phyloP scores from a whole-genome alignment of 2,888 invertebrate species.

The Glaucopsyche alexis region DNA sequence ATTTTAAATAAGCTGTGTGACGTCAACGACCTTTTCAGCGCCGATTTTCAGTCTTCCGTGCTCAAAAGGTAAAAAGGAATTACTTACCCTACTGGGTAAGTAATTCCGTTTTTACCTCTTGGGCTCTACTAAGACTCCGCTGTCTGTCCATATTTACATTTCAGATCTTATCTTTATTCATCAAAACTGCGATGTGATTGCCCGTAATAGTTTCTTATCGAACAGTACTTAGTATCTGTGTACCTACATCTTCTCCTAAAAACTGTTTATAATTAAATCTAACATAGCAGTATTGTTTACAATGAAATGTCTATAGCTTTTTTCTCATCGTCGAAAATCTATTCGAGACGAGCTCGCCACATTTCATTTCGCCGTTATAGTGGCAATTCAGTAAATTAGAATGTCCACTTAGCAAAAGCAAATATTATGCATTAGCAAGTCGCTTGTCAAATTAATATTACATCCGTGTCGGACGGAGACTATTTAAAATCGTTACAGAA shows the following conservation, averaged over 20 bases:
- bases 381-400: neutral
- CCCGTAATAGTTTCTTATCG: neutral
- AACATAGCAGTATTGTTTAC: conserved; percentile 20
- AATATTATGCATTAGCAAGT: conserved; percentile 17
- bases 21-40: too few species aligned
- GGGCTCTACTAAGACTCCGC: too few species aligned
- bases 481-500: conserved; percentile 15
- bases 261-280: neutral
- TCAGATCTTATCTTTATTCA: neutral
- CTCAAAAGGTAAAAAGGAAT: too few species aligned
- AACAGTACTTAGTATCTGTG: neutral
- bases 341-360: conserved; percentile 7
- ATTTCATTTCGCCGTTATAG: conserved; percentile 10
- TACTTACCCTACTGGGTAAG: too few species aligned
- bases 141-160: too few species aligned
- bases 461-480: conserved; percentile 21
- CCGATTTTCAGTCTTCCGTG: too few species aligned
- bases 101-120: too few species aligned
- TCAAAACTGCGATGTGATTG: neutral
- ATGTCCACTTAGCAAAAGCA: conserved; percentile 5
- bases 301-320: neutral
- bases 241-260: conserved; percentile 1
- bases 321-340: conserved; percentile 11
- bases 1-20: too few species aligned
- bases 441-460: conserved; percentile 6